A percentile compares a stretch with the other conserved stretches of the same genome.
Conservation (phyloP, 2,888 invertebrate genomes). For the Taphrorychus bicolor region DNA sequence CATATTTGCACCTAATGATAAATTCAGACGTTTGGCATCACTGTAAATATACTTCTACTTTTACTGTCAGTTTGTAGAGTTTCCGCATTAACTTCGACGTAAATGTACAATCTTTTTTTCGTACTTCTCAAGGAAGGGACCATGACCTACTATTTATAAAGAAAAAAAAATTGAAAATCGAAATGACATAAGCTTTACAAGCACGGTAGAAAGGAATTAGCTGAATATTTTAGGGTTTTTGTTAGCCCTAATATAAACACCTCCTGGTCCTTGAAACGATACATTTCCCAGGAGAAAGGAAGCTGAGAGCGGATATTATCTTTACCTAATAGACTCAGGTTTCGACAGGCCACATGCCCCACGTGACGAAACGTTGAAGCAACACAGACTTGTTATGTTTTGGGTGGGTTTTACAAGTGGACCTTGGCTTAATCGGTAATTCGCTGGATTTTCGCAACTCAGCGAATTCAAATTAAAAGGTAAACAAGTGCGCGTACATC, state of each 20-base stretch:
- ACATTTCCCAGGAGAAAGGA: conserved; percentile 24
- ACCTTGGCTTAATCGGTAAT: not conserved
- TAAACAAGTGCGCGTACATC: conserved; percentile 8
- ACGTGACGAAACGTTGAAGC: conserved; percentile 21
- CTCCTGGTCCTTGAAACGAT: conserved; percentile 15
- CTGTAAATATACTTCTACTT: too few species aligned
- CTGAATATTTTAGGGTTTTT: not conserved
- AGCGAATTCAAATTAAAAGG: conserved; percentile 1
- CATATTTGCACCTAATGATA: too few species aligned
- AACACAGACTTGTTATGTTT: conserved; percentile 22
- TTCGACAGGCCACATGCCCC: conserved; percentile 16
- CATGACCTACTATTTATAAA: too few species aligned
- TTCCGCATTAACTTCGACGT: too few species aligned
- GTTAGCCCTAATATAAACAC: not conserved
- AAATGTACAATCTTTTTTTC: too few species aligned
- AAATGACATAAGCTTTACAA: too few species aligned
- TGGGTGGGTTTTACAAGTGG: conserved; percentile 13
- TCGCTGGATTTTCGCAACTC: not conserved
- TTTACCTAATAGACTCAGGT: conserved; percentile 22
- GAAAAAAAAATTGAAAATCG: too few species aligned
- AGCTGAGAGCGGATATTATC: conserved; percentile 32
- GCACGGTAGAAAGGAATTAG: too few species aligned
- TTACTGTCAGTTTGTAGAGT: too few species aligned
- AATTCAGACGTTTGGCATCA: too few species aligned
- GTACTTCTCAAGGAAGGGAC: too few species aligned